Evolutionary conservation across 2,888 invertebrate genomes (phyloP).

Genomic region (Hartigia nigra): DNA sequence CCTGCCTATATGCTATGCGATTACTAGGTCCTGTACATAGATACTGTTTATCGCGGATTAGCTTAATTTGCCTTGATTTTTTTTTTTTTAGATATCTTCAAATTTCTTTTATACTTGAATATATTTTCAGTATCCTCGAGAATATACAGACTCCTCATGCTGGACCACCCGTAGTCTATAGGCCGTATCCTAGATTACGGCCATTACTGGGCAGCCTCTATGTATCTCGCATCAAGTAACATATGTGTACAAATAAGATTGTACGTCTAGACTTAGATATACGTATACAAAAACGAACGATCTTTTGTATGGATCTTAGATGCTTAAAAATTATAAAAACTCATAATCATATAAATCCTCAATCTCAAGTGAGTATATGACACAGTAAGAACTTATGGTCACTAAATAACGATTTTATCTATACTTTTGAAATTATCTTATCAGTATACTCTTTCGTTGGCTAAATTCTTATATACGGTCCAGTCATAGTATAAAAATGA

Average conservation of each 20-base stretch:
- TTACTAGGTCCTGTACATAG: not conserved
- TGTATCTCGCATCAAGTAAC: not conserved
- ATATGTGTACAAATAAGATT: not conserved
- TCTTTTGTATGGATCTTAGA: too few relatives aligned
- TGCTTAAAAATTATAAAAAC: too few relatives aligned
- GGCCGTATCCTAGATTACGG: conserved; percentile 32
- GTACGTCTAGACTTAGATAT: too few relatives aligned
- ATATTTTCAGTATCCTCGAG: not conserved
- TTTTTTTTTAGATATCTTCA: not conserved
- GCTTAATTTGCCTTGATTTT: not conserved
- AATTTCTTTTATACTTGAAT: not conserved
- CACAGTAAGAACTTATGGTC: too few relatives aligned
- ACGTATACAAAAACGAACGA: too few relatives aligned
- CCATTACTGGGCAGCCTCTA: conserved; percentile 37
- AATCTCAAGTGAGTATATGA: too few relatives aligned
- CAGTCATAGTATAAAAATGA: not conserved
- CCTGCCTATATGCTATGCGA: not conserved
- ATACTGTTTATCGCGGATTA: not conserved
- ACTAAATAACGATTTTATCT: too few relatives aligned
- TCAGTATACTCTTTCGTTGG: too few relatives aligned
- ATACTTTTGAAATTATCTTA: too few relatives aligned
- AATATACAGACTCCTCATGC: not conserved
- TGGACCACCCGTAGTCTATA: conserved; percentile 29
- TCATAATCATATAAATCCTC: too few relatives aligned
- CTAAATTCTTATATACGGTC: not conserved